phyloP scores from a whole-genome alignment of 2,797 vertebrate genomes.

The Presbytis comata region DNA sequence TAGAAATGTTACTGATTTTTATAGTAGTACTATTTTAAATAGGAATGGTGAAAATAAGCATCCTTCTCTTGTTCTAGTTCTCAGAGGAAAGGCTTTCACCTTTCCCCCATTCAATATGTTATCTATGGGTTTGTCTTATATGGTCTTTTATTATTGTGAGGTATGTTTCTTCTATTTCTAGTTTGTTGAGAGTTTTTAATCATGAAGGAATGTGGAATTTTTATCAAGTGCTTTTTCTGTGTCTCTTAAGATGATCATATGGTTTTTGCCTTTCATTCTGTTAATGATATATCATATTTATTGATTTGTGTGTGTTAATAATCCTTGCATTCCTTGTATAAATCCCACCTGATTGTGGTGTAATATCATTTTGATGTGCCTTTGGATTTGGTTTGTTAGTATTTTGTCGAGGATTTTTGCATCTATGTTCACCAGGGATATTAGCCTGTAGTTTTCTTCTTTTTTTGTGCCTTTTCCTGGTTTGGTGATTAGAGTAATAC shows the following conservation, averaged over 20 bases:
- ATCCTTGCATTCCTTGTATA: neutral
- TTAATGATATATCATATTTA: neutral
- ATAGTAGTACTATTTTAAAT: neutral
- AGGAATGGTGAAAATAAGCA: neutral
- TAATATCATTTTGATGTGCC: neutral
- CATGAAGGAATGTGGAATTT: neutral
- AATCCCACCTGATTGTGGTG: neutral
- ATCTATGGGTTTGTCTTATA: neutral
- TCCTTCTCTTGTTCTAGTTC: neutral
- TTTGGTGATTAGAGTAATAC: neutral
- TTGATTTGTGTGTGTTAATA: neutral
- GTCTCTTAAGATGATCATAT: neutral
- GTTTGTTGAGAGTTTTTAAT: neutral
- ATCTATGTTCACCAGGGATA: neutral
- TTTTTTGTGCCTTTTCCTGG: neutral
- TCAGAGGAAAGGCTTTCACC: neutral
- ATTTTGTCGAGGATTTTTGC: neutral
- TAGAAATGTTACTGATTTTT: neutral
- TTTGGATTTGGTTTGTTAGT: neutral
- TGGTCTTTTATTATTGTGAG: neutral
- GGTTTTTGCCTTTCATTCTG: neutral
- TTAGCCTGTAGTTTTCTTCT: neutral
- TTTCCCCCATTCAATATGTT: neutral
- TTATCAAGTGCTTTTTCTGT: neutral
- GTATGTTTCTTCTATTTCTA: neutral